These are phyloP conservation scores for Ibidorhyncha struthersii DNA, from an alignment of 2,113 vertebrate genomes.

Conservation along the genomic window DNA sequence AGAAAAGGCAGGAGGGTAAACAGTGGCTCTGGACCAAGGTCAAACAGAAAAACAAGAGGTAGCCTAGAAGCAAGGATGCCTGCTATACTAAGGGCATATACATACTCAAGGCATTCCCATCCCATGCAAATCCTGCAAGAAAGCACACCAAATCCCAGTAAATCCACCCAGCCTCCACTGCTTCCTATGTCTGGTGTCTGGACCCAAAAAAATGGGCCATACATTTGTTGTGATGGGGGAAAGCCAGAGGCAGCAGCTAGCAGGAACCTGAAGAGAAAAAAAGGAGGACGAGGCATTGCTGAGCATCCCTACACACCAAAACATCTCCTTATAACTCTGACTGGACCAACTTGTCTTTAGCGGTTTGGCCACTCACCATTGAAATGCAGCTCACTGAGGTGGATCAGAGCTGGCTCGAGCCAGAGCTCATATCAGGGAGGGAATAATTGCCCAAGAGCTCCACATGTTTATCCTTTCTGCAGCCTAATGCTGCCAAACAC, in stretches of 20 bases:
- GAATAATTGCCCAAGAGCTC: neutral
- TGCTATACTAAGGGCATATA: no score
- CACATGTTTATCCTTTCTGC: neutral
- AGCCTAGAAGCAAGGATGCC: neutral
- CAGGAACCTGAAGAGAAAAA: neutral
- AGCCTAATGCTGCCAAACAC: neutral
- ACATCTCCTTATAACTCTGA: neutral
- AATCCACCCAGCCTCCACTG: neutral
- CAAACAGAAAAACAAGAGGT: neutral
- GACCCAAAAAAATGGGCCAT: neutral
- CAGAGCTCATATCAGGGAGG: neutral
- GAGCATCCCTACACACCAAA: neutral
- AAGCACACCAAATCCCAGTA: neutral
- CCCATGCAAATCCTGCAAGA: neutral
- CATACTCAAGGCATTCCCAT: neutral
- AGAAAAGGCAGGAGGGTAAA: neutral
- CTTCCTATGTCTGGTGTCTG: neutral
- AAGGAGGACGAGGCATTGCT: neutral
- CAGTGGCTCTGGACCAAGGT: neutral
- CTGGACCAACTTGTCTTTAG: neutral
- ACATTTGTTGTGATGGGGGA: neutral
- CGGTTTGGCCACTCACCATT: neutral
- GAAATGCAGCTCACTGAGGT: neutral
- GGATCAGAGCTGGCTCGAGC: neutral
- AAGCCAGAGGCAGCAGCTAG: neutral